Evolutionary conservation across 2,797 vertebrate genomes (phyloP).

Genomic region (Sciurus carolinensis): DNA sequence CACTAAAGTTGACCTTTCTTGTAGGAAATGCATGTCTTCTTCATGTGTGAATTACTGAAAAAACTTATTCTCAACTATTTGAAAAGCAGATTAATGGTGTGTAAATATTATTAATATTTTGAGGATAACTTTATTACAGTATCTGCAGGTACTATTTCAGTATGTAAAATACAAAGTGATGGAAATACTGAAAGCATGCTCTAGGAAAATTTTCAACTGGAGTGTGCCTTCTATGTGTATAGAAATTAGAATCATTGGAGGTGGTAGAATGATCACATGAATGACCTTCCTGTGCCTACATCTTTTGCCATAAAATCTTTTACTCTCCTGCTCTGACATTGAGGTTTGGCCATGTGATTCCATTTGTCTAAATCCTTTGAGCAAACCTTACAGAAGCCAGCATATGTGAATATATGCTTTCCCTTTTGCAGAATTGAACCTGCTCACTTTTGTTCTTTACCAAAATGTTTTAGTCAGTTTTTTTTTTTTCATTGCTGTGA

Average conservation of each 20-base stretch:
- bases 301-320: neutral
- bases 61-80: neutral
- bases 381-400: neutral
- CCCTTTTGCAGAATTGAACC: too few species aligned
- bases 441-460: neutral
- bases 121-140: neutral
- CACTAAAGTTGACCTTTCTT: neutral
- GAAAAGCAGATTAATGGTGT: neutral
- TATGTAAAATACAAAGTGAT: neutral
- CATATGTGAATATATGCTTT: too few species aligned
- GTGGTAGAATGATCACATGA: neutral
- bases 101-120: neutral
- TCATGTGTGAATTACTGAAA: neutral
- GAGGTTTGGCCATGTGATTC: neutral
- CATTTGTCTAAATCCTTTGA: neutral
- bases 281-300: neutral
- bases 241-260: constrained; percentile 1
- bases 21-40: neutral
- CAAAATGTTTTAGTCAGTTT: neutral
- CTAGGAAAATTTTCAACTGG: neutral
- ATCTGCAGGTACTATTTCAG: neutral
- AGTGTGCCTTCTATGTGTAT: neutral
- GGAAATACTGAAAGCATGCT: neutral
- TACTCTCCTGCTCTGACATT: neutral
- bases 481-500: too few species aligned